Evolutionary conservation across 2,888 invertebrate genomes (phyloP).

Genomic region (Drosophila neotestacea): DNA sequence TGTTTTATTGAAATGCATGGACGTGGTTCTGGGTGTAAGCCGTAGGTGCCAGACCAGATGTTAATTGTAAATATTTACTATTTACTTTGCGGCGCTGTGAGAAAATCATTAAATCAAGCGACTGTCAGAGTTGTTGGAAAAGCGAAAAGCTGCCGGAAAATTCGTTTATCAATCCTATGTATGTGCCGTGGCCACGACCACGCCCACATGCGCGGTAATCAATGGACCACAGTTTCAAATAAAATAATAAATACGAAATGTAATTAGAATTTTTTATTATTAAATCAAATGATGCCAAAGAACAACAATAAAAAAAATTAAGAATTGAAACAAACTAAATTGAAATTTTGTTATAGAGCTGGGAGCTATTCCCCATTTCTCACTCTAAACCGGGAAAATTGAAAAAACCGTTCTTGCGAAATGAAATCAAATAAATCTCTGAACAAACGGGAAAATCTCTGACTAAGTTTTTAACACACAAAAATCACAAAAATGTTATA

Average conservation of each 20-base stretch:
- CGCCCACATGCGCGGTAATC: conserved; percentile 19
- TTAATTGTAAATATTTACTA: conserved; percentile 67
- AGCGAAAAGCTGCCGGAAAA: conserved; percentile 11
- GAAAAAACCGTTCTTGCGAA: conserved; percentile 35
- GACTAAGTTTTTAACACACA: conserved; percentile 37
- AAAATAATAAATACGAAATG: conserved; percentile 26
- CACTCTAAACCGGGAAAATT: conserved; percentile 37
- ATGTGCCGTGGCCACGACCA: background rate
- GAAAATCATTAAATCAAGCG: conserved; percentile 70
- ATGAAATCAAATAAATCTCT: conserved; percentile 61
- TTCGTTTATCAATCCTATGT: conserved; percentile 22
- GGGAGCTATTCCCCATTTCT: background rate
- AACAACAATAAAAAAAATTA: conserved; percentile 12
- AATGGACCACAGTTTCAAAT: conserved; percentile 39
- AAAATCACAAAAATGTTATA: conserved; percentile 16
- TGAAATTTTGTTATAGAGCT: conserved; percentile 51
- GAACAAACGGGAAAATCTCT: conserved; percentile 46
- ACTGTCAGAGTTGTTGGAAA: conserved; percentile 1
- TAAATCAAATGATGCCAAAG: conserved; percentile 58
- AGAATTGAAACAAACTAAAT: conserved; percentile 54
- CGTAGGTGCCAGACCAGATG: conserved; percentile 50
- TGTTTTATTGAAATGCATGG: conserved; percentile 66
- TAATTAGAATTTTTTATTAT: conserved; percentile 73
- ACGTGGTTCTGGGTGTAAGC: background rate
- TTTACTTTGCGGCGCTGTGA: conserved; percentile 59